Evolutionary conservation across 2,113 vertebrate species (phyloP), one percentile per base, ranked within the genome.

Genomic region (Symphodus melops): DNA sequence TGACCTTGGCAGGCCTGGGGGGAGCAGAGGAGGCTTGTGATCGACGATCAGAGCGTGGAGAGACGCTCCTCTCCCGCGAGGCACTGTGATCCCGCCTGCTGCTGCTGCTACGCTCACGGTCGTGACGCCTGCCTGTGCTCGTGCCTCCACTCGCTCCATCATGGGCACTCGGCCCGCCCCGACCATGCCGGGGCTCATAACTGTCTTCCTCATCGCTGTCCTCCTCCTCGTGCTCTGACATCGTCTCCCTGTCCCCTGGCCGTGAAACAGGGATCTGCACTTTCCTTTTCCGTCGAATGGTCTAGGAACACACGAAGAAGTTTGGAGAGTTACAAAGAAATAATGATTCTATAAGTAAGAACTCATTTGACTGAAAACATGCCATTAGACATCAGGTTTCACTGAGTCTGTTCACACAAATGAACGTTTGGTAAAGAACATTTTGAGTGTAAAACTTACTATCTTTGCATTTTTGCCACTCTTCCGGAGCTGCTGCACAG

Each of bases 401-500:
- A 44, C 19, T 42, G 7, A 76, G 21, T 49, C 11, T 10, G 39
- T 41, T 41, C 4, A 14, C 14, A 19, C 17, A 20, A 57, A 63
- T 10, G 9, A 5, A 53, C 0, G 10, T 8, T 20, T 36, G 37
- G 5, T 44, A 9, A 69, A 13, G 1, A 33, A 33, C 16, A 67
- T 33, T 33, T 28, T 48, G 9, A 53, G 12, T 16, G 10, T 61
- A 33, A 12, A 56, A 92, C 98, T 98, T 94, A 99, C 98, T 53
- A 99, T 98, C 93, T 97, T 98, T 93, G 97, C 98, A 86, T 98
- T 98, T 93, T 99, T 99, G 75, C 98, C 98, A 75, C 97, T 99
- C 93, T 99, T 99, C 81, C 98, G 95, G 69, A 99, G 93, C 77
- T 99, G 98, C 88, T 99, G 97, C 83, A 99, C 98, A 77, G 98